Percentiles rank a stretch among this genome's conserved stretches.
phyloP scores from a whole-genome alignment of 2,888 invertebrate genomes.

The Cosmorhoe ocellata region DNA sequence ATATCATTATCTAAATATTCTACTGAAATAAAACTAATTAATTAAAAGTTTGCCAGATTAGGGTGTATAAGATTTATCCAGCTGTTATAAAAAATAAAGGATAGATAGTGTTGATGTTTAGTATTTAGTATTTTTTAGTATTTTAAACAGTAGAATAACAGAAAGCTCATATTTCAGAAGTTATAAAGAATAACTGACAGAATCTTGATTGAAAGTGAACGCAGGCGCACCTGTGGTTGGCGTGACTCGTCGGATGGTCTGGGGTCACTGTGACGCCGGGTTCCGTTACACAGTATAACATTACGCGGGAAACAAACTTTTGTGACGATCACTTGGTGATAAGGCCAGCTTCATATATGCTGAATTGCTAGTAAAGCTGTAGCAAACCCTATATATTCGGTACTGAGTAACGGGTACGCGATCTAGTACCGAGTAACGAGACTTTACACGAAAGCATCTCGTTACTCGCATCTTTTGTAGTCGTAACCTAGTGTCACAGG shows the following conservation, averaged over 20 bases:
- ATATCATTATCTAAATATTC: too few relatives aligned
- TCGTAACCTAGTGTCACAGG: too few relatives aligned
- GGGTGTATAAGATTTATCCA: too few relatives aligned
- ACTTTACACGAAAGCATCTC: too few relatives aligned
- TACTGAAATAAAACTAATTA: too few relatives aligned
- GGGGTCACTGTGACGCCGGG: slow-evolving; percentile 55
- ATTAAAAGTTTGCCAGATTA: too few relatives aligned
- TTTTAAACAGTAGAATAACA: background rate
- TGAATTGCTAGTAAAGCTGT: background rate
- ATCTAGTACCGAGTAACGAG: too few relatives aligned
- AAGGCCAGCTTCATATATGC: slow-evolving; percentile 10
- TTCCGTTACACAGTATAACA: slow-evolving; percentile 58
- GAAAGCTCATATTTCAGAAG: slow-evolving; percentile 26
- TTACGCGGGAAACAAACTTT: slow-evolving; percentile 41
- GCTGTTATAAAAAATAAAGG: too few relatives aligned
- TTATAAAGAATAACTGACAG: slow-evolving; percentile 55
- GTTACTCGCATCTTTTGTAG: too few relatives aligned
- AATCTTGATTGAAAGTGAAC: slow-evolving; percentile 73
- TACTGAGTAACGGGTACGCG: too few relatives aligned
- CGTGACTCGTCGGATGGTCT: slow-evolving; percentile 63
- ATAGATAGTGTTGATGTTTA: too few relatives aligned
- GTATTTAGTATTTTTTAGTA: background rate
- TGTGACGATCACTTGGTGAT: slow-evolving; percentile 30
- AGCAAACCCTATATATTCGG: too few relatives aligned
- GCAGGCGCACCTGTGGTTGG: slow-evolving; percentile 68